Evolutionary conservation across 2,888 invertebrate genomes (phyloP).

Genomic region (Rhagonycha fulva): DNA sequence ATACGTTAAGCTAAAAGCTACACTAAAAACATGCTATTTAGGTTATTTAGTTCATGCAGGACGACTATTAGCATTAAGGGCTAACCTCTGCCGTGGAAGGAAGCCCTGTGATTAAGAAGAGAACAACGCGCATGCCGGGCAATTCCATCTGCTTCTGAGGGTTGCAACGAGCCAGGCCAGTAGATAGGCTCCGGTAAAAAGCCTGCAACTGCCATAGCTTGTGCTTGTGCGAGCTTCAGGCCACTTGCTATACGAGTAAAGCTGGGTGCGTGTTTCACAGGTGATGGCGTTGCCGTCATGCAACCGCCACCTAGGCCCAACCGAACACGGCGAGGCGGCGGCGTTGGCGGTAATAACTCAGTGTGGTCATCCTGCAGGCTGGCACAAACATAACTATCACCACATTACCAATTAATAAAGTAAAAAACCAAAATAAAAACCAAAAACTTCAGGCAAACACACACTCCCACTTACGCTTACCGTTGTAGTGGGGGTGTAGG

Average conservation of each 20-base stretch:
- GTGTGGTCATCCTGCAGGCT: constrained; percentile 65
- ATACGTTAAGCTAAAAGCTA: constrained; percentile 27
- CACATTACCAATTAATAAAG: constrained; percentile 47
- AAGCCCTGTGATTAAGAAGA: constrained; percentile 62
- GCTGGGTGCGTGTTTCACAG: constrained; percentile 52
- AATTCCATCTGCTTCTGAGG: constrained; percentile 50
- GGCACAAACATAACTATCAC: constrained; percentile 51
- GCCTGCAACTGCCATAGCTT: constrained; percentile 74
- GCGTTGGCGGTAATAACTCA: constrained; percentile 67
- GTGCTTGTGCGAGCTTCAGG: constrained; percentile 70
- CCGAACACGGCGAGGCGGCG: constrained; percentile 59
- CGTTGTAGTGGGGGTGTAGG: constrained; percentile 64
- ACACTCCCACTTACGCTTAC: constrained; percentile 58
- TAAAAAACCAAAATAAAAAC: constrained; percentile 38
- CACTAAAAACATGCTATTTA: constrained; percentile 9
- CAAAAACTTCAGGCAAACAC: constrained; percentile 42
- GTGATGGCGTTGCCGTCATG: constrained; percentile 46
- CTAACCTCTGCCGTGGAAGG: constrained; percentile 69
- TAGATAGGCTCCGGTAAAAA: constrained; percentile 62
- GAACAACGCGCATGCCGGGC: constrained; percentile 53
- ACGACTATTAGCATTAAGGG: constrained; percentile 40
- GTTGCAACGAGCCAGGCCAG: constrained; percentile 51
- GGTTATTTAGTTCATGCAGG: constrained; percentile 23
- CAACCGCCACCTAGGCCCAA: constrained; percentile 51
- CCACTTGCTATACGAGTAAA: constrained; percentile 69